Conservation (phyloP, 2,797 vertebrate species). For the Propithecus perrieri region DNA sequence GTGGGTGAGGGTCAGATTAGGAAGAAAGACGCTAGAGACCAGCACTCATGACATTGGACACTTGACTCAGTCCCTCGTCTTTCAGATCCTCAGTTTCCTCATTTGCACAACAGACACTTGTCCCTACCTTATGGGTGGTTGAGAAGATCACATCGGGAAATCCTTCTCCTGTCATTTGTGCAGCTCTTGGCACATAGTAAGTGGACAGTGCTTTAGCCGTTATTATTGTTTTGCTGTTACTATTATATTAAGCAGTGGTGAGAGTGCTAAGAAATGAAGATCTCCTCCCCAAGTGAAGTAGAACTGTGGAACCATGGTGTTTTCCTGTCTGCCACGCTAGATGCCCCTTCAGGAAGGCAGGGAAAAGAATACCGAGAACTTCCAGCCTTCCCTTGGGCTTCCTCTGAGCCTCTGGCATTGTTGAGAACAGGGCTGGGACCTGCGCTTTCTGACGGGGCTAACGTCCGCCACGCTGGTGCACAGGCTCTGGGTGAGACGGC, state of each 20-base stretch:
- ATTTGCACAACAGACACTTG: neutral
- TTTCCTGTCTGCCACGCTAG: neutral
- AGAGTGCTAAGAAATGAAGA: neutral
- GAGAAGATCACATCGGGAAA: neutral
- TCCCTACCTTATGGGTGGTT: neutral
- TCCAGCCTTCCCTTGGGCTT: neutral
- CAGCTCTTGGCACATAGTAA: rapidly evolving
- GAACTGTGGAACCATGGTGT: rapidly evolving
- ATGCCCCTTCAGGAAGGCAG: neutral
- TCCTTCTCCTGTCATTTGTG: rapidly evolving
- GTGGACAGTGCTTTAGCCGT: rapidly evolving
- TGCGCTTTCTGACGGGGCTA: neutral
- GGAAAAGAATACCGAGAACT: rapidly evolving
- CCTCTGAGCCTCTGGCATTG: neutral
- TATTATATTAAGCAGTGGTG: neutral
- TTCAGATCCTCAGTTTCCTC: neutral
- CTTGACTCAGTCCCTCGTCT: too few relatives aligned
- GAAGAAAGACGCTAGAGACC: neutral
- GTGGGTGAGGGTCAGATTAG: neutral
- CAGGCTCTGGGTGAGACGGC: neutral
- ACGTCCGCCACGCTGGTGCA: rapidly evolving
- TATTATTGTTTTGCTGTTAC: neutral
- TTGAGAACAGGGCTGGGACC: neutral
- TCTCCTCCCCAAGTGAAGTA: neutral
- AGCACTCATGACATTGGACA: neutral